Conservation (phyloP, 2,888 invertebrate genomes). For the Gibbula magus region DNA sequence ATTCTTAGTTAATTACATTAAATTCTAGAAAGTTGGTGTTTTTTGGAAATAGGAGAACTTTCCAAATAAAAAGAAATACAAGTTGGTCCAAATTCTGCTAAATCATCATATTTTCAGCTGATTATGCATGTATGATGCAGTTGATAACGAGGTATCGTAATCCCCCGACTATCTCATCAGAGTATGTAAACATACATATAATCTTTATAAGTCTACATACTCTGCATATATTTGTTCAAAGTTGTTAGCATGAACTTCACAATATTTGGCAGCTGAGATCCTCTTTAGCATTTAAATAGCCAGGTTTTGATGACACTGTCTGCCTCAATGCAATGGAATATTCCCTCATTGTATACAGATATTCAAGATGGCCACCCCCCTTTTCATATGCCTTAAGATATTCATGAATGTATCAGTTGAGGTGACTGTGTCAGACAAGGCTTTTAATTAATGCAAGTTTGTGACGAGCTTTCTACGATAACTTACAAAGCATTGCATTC, state of each 20-base stretch:
- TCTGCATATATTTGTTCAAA: too few species aligned
- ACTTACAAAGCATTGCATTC: neutral
- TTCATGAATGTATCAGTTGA: neutral
- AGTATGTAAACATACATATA: too few species aligned
- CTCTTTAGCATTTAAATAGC: neutral
- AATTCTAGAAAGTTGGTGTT: too few species aligned
- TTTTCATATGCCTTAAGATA: constrained; percentile 7
- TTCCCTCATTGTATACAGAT: neutral
- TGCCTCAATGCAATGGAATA: neutral
- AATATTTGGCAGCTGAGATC: neutral
- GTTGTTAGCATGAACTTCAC: neutral
- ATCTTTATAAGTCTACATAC: too few species aligned
- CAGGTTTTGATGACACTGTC: neutral
- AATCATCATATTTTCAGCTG: too few species aligned
- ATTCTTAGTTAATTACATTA: too few species aligned
- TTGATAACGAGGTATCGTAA: too few species aligned
- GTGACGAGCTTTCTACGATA: neutral
- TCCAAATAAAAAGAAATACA: too few species aligned
- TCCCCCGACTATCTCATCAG: too few species aligned
- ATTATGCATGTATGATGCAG: too few species aligned
- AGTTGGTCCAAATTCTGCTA: too few species aligned
- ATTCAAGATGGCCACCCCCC: neutral
- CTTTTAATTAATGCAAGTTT: constrained; percentile 15
- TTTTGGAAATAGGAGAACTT: too few species aligned
- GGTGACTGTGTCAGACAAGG: constrained; percentile 4